Percentiles rank a stretch among this genome's conserved stretches.
phyloP scores from a whole-genome alignment of 2,797 vertebrate genomes.

The Nannoperca obscura region DNA sequence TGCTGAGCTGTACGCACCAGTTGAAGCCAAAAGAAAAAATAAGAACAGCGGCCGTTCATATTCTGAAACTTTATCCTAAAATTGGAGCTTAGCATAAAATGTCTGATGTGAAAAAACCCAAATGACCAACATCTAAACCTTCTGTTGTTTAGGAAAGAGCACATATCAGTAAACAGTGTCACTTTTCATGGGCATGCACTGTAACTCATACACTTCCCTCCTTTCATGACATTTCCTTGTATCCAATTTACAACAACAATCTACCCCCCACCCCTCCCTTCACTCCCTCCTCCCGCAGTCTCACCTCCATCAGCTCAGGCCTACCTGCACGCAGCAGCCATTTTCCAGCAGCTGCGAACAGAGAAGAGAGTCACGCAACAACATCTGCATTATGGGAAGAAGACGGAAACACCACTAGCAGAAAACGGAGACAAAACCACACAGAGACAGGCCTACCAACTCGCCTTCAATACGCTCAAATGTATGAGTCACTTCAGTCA shows the following conservation, averaged over 20 bases:
- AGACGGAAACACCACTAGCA: conserved; percentile 36
- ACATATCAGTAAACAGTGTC: background rate
- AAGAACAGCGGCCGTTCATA: background rate
- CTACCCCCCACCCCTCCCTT: background rate
- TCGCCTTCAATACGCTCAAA: conserved; percentile 92
- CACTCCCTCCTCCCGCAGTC: conserved; percentile 14
- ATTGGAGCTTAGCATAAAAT: conserved; percentile 12
- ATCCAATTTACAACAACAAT: background rate
- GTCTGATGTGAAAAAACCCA: background rate
- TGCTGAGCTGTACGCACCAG: conserved; percentile 28
- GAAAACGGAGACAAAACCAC: conserved; percentile 74
- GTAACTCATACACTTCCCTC: background rate
- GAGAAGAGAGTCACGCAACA: conserved; percentile 78
- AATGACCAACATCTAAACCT: background rate
- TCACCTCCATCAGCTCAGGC: conserved; percentile 79
- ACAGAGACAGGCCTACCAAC: conserved; percentile 85
- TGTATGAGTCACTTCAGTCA: conserved; percentile 64
- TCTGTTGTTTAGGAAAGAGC: background rate
- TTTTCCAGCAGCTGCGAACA: conserved; percentile 87
- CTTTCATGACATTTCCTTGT: background rate
- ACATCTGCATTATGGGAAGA: conserved; percentile 81
- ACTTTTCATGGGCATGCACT: background rate
- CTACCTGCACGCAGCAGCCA: conserved; percentile 88
- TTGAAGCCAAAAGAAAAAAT: conserved; percentile 36
- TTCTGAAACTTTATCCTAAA: conserved; percentile 38